phyloP scores from a whole-genome alignment of 1,140 invertebrate genomes.

The Zaprionus lachaisei region DNA sequence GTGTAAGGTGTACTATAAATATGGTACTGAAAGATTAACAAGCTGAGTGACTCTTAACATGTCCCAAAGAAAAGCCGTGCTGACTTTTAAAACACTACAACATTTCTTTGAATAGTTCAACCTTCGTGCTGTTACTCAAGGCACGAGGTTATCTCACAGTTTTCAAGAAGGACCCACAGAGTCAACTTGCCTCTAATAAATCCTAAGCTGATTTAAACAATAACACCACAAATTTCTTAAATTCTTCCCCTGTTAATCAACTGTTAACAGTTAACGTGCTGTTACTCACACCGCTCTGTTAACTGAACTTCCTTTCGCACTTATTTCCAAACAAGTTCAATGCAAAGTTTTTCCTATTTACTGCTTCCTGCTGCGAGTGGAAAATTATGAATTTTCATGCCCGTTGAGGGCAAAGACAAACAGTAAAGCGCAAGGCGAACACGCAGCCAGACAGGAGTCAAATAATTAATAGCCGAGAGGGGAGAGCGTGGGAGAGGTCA shows the following conservation, averaged over 20 bases:
- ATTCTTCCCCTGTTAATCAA: not conserved
- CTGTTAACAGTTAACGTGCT: not conserved
- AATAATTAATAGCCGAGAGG: conserved; percentile 71
- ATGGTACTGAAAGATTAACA: no score
- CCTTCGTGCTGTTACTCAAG: no score
- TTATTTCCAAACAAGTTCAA: conserved; percentile 8
- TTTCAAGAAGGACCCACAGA: not conserved
- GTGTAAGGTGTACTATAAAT: not conserved
- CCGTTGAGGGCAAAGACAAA: conserved; percentile 59
- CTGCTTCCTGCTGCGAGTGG: conserved; percentile 3
- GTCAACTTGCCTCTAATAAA: not conserved
- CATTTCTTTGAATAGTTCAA: no score
- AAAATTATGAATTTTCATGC: conserved; percentile 71
- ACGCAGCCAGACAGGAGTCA: conserved; percentile 74
- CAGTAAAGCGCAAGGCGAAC: conserved; percentile 45
- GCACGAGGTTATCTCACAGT: no score
- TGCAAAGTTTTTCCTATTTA: conserved; percentile 1
- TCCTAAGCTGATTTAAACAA: not conserved
- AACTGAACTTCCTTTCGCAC: not conserved
- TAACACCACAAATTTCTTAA: not conserved
- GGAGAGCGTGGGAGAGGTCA: conserved; percentile 12
- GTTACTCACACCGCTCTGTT: not conserved
- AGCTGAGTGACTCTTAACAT: no score
- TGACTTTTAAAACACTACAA: no score
- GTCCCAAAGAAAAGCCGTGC: no score